Evolutionary conservation across 2,113 vertebrate genomes (phyloP).

Genomic region (Alligator sinensis): DNA sequence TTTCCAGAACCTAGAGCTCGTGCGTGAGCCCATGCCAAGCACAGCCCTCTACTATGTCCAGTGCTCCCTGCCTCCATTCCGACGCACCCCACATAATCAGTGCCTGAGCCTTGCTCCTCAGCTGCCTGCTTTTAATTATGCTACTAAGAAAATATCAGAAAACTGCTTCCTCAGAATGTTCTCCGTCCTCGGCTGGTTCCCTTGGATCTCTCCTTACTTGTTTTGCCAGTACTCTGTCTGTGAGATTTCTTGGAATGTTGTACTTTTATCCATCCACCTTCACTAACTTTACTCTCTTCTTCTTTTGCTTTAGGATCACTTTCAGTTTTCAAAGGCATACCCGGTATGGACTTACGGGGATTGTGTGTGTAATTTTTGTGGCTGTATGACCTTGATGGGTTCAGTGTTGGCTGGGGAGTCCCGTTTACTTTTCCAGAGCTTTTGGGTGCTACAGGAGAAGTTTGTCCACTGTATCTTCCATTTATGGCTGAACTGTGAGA

Average conservation of each 20-base stretch:
- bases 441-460: conserved; percentile 38
- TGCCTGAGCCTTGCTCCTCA: too few species aligned
- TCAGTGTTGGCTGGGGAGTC: conserved; percentile 26
- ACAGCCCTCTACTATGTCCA: too few species aligned
- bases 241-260: conserved; percentile 86
- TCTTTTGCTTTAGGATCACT: conserved; percentile 62
- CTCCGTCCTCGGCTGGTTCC: conserved; percentile 82
- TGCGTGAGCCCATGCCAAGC: too few species aligned
- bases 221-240: conserved; percentile 79
- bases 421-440: conserved; percentile 49
- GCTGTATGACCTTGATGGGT: conserved; percentile 25
- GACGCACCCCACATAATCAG: too few species aligned
- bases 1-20: too few species aligned
- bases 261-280: conserved; percentile 94
- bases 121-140: too few species aligned
- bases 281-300: conserved; percentile 82
- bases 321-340: conserved; percentile 82
- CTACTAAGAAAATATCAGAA: neutral
- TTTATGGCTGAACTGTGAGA: conserved; percentile 74
- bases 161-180: conserved; percentile 62
- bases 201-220: conserved; percentile 81
- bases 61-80: too few species aligned
- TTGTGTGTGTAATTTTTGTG: conserved; percentile 73
- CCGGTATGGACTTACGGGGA: conserved; percentile 81
- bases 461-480: conserved; percentile 58